phyloP scores from a whole-genome alignment of 2,113 vertebrate species.

The Diadophis punctatus region DNA sequence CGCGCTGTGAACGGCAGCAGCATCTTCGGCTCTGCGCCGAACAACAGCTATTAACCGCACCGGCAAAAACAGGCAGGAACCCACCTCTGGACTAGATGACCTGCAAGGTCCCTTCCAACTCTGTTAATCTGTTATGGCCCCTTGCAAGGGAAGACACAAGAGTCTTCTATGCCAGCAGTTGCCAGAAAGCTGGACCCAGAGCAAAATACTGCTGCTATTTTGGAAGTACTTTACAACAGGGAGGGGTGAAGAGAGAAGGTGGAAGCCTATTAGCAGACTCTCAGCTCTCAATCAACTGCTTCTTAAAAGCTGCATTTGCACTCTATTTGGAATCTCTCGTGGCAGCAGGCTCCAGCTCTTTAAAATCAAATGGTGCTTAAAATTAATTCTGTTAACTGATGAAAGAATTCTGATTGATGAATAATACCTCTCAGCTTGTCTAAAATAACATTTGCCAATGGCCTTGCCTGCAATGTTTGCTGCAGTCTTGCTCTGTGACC shows the following conservation, averaged over 20 bases:
- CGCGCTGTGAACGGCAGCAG: too few species aligned
- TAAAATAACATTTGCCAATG: background rate
- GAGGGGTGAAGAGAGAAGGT: background rate
- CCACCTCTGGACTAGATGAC: too few species aligned
- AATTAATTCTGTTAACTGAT: constrained; percentile 34
- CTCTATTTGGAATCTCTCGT: background rate
- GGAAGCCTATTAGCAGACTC: background rate
- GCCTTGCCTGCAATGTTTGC: background rate
- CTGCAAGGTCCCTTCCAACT: too few species aligned
- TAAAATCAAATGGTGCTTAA: constrained; percentile 41
- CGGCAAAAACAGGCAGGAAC: too few species aligned
- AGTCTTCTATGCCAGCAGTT: background rate
- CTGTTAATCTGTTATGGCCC: background rate
- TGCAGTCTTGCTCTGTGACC: background rate
- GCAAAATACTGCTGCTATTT: background rate
- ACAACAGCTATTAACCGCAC: too few species aligned
- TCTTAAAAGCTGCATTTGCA: constrained; percentile 20
- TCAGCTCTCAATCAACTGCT: background rate
- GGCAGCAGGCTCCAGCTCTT: background rate
- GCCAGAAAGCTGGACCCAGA: background rate
- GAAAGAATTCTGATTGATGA: constrained; percentile 41
- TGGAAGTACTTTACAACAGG: background rate
- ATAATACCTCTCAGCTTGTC: constrained; percentile 14
- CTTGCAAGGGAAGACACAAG: background rate
- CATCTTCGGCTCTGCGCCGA: too few species aligned